Evolutionary conservation across 1,140 invertebrate genomes (phyloP).

Genomic region (Tyrophagus putrescentiae): DNA sequence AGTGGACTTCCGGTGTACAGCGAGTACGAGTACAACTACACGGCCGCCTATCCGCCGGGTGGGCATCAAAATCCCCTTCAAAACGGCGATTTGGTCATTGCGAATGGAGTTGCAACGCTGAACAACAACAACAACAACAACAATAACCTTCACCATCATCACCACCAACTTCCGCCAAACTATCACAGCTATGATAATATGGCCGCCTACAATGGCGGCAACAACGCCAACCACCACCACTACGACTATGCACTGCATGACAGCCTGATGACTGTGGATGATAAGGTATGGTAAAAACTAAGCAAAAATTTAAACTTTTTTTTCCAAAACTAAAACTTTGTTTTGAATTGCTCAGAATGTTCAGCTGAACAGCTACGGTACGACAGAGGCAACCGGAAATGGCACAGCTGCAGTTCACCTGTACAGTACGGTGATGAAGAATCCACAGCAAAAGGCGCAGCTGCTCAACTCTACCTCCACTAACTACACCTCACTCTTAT

Average conservation of each 20-base stretch:
- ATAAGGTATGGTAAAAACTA: neutral
- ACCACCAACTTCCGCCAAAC: neutral
- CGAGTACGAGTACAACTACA: conserved; percentile 7
- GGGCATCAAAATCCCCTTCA: too few species aligned
- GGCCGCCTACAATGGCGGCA: neutral
- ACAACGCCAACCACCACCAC: too few species aligned
- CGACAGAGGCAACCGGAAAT: too few species aligned
- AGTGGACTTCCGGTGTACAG: neutral
- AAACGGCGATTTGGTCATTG: neutral
- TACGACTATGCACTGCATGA: conserved; percentile 5
- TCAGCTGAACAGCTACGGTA: neutral
- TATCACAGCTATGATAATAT: conserved; percentile 7
- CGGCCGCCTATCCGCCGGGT: too few species aligned
- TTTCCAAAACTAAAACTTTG: neutral
- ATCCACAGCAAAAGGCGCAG: too few species aligned
- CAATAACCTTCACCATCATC: neutral
- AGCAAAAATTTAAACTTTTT: neutral
- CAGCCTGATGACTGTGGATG: neutral
- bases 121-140: conserved; percentile 8
- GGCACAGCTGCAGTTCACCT: neutral
- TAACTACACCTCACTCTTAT: too few species aligned
- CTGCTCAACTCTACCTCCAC: too few species aligned
- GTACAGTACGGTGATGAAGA: conserved; percentile 8
- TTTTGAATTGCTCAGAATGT: too few species aligned
- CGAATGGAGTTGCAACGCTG: conserved; percentile 3